A percentile compares a stretch with the other conserved stretches of the same genome.
These are phyloP conservation scores for Forficula auricularia DNA, from an alignment of 1,140 invertebrate species.

Conservation along the genomic window DNA sequence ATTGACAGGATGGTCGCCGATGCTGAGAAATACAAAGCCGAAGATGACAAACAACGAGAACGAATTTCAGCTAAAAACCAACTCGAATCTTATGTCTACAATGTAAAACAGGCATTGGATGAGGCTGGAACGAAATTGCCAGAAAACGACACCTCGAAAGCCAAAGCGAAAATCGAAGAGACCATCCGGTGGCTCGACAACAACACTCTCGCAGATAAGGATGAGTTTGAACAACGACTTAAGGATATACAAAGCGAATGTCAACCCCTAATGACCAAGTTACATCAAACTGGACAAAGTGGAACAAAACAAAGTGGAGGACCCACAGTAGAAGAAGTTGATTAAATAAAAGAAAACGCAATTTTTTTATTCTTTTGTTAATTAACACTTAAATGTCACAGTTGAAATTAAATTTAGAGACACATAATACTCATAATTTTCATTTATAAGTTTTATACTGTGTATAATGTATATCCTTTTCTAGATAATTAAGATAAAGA, in stretches of 20 bases:
- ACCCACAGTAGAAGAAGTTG: constrained; percentile 44
- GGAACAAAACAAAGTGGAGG: constrained; percentile 18
- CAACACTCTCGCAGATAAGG: constrained; percentile 52
- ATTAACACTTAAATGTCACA: too few species aligned
- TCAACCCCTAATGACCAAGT: constrained; percentile 54
- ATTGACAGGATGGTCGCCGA: constrained; percentile 46
- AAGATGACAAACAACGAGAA: constrained; percentile 35
- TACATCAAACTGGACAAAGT: constrained; percentile 36
- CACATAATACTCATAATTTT: too few species aligned
- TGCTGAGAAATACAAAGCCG: constrained; percentile 41
- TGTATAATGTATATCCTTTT: too few species aligned
- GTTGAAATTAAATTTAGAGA: too few species aligned
- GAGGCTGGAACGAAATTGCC: constrained; percentile 16
- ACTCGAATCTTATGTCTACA: constrained; percentile 53
- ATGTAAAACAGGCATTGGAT: constrained; percentile 37
- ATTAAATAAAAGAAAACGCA: too few species aligned
- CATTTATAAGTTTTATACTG: too few species aligned
- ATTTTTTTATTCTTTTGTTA: too few species aligned
- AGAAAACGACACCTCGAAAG: not conserved
- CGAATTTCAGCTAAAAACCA: constrained; percentile 44
- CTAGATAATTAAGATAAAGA: too few species aligned
- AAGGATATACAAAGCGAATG: constrained; percentile 54
- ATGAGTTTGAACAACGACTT: constrained; percentile 55
- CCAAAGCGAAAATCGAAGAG: not conserved
- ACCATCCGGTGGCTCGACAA: constrained; percentile 33